phyloP scores from a whole-genome alignment of 2,113 vertebrate genomes.

The Morone saxatilis region DNA sequence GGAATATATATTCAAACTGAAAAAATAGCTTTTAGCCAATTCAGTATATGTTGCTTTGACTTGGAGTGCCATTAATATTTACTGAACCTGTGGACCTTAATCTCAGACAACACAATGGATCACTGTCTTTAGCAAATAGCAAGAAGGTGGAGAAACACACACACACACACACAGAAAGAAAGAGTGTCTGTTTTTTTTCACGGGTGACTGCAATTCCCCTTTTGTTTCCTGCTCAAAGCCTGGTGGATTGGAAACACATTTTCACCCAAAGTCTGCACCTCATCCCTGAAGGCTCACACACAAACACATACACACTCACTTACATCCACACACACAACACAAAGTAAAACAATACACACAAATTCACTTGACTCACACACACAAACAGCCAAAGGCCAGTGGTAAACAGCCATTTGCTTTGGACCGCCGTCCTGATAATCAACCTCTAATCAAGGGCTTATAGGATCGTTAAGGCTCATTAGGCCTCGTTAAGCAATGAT shows the following conservation, averaged over 20 bases:
- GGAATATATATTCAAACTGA: not conserved
- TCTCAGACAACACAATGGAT: slow-evolving; percentile 38
- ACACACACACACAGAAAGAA: not conserved
- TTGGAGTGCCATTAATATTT: slow-evolving; percentile 14
- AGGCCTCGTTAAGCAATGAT: slow-evolving; percentile 68
- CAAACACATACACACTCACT: not conserved
- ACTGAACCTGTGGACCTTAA: slow-evolving; percentile 23
- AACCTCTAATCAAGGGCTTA: slow-evolving; percentile 69
- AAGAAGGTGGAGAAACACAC: slow-evolving; percentile 17
- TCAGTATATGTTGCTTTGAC: not conserved
- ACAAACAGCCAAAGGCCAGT: slow-evolving; percentile 49
- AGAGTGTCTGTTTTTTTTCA: slow-evolving; percentile 60
- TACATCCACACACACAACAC: not conserved
- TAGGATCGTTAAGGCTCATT: slow-evolving; percentile 62
- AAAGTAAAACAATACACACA: not conserved
- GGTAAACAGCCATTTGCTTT: slow-evolving; percentile 60
- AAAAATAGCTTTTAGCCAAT: not conserved
- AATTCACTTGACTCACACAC: not conserved
- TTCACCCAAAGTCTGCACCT: slow-evolving; percentile 58
- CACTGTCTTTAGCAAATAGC: slow-evolving; percentile 38
- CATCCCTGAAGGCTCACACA: slow-evolving; percentile 46
- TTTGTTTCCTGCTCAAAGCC: slow-evolving; percentile 66
- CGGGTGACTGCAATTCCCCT: slow-evolving; percentile 63
- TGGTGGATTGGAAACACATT: slow-evolving; percentile 71
- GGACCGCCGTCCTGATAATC: slow-evolving; percentile 57